Conservation (phyloP, 2,113 vertebrate species). For the Tachysurus vachellii region DNA sequence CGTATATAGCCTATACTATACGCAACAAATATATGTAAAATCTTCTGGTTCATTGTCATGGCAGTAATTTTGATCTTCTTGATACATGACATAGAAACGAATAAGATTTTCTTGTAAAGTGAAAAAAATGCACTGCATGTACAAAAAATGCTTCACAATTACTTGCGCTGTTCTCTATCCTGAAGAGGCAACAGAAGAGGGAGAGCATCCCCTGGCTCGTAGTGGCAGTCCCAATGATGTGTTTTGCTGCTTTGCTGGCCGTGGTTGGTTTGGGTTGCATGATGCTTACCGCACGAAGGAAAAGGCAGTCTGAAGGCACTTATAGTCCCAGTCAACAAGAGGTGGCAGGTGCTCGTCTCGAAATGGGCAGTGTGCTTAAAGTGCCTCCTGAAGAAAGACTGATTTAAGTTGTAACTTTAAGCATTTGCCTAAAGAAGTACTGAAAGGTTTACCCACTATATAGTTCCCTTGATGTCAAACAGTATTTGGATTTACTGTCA, state of each 20-base stretch:
- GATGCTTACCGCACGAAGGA: constrained; percentile 87
- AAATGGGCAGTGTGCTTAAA: constrained; percentile 98
- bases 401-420: constrained; percentile 61
- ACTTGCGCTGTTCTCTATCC: constrained; percentile 57
- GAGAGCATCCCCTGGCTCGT: constrained; percentile 83
- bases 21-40: constrained; percentile 51
- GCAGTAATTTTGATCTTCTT: not conserved
- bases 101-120: not conserved
- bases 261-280: constrained; percentile 84
- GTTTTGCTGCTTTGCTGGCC: constrained; percentile 83
- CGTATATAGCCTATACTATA: constrained; percentile 19
- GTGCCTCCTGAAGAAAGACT: constrained; percentile 94
- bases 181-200: constrained; percentile 76
- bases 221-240: constrained; percentile 87
- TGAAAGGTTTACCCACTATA: not conserved
- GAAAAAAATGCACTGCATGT: not conserved
- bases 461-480: not conserved
- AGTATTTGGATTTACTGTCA: not conserved
- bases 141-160: not conserved
- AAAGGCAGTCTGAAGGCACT: constrained; percentile 94
- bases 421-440: no score
- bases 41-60: not conserved
- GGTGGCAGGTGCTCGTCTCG: constrained; percentile 90
- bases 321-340: constrained; percentile 98
- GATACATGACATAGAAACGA: not conserved